Conservation (phyloP, 1,140 invertebrate genomes). For the Drosophila insularis region DNA sequence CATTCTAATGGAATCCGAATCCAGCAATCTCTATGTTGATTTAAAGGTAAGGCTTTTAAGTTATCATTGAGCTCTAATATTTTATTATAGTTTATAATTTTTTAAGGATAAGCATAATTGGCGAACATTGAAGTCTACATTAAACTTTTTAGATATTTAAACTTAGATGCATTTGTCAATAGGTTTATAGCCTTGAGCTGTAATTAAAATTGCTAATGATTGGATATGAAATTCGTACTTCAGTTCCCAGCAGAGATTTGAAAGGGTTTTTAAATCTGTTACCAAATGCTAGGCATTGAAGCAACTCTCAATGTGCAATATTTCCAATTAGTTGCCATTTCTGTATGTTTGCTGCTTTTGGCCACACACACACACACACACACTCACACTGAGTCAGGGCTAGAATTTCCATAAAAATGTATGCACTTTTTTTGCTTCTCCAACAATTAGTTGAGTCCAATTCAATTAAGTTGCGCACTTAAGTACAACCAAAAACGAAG, state of each 20-base stretch:
- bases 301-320: constrained; percentile 31
- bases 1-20: no score
- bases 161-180: no score
- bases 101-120: no score
- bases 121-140: no score
- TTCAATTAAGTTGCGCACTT: constrained; percentile 61
- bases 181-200: no score
- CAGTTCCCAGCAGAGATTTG: background rate
- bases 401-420: constrained; percentile 55
- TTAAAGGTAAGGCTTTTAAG: no score
- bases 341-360: constrained; percentile 24
- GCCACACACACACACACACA: background rate
- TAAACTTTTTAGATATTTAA: no score
- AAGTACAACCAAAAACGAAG: constrained; percentile 29
- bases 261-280: background rate
- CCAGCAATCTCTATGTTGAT: no score
- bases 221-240: background rate
- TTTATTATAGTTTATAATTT: no score
- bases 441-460: constrained; percentile 54
- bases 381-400: constrained; percentile 33
- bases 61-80: no score
- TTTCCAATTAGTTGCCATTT: constrained; percentile 55
- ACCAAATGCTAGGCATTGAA: background rate
- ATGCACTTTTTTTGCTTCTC: constrained; percentile 33
- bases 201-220: background rate